Percentiles rank a stretch among this genome's conserved stretches.
Conservation (phyloP, 2,888 invertebrate genomes). For the Calliphora vomitoria region DNA sequence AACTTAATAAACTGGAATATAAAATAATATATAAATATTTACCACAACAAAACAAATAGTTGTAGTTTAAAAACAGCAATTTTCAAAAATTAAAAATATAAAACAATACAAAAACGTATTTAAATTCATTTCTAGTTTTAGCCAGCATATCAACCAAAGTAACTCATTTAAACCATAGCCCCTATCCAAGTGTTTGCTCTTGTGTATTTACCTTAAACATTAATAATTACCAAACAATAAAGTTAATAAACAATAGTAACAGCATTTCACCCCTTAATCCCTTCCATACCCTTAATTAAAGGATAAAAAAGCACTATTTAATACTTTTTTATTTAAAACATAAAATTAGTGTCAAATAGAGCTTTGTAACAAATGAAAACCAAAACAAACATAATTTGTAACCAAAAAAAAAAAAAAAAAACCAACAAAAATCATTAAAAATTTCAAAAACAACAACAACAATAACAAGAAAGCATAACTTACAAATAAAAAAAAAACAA, state of each 20-base stretch:
- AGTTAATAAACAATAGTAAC: slow-evolving; percentile 53
- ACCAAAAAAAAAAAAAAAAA: too few species aligned
- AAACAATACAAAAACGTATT: neutral
- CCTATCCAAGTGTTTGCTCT: slow-evolving; percentile 47
- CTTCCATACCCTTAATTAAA: slow-evolving; percentile 68
- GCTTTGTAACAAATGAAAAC: slow-evolving; percentile 54
- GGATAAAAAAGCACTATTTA: slow-evolving; percentile 69
- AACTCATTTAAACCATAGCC: neutral
- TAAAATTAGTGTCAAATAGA: slow-evolving; percentile 68
- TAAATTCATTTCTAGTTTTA: neutral
- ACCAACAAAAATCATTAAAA: slow-evolving; percentile 28
- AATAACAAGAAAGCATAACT: slow-evolving; percentile 66
- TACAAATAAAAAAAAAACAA: slow-evolving; percentile 48
- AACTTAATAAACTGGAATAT: too few species aligned
- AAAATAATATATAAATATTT: too few species aligned
- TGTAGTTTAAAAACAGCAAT: too few species aligned
- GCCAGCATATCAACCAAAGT: neutral
- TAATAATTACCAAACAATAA: slow-evolving; percentile 19
- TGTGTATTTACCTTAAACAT: slow-evolving; percentile 58
- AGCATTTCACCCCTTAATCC: slow-evolving; percentile 64
- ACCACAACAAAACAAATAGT: too few species aligned
- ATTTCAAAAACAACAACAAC: slow-evolving; percentile 42
- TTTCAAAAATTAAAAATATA: neutral
- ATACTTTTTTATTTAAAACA: slow-evolving; percentile 69
- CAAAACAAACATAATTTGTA: slow-evolving; percentile 48